Evolutionary conservation across 2,113 vertebrate genomes (phyloP), one percentile per base, ranked within the genome.

Genomic region (Gavia stellata): DNA sequence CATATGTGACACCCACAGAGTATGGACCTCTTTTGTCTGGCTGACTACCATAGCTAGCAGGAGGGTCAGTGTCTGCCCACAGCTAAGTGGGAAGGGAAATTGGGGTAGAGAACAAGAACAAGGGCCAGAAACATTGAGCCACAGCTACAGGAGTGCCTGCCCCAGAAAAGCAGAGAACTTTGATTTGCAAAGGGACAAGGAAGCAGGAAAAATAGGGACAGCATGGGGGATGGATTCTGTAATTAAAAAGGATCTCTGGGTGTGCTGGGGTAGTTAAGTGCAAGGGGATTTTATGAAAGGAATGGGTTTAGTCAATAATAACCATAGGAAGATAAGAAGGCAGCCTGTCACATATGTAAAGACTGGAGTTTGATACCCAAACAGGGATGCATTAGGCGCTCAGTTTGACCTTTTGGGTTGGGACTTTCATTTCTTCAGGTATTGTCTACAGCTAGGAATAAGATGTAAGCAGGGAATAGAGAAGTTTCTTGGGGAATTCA

Each of bases 21-120:
- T 1, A 20, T 17, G 28, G 16, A 59, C 9, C 10, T 72, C 23
- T 33, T 44, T 4, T 13, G 16, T 9, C 66, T 71, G 34, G 4
- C 16, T 33, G 34, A 25, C 6, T 25, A 3, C 15, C 38, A 8
- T 9, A 63, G 71, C 25, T 53, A 59, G 9, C 44, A 49, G 38
- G 11, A 50, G 33, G 10, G 19, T 29, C 53, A 29, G 16, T 16
- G 26, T 13, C 52, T 52, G 20, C 28, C 10, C 68, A 17, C 26
- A 42, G 56, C 17, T 9, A 7, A 9, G 9, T 47, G 7, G 18
- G 33, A 33, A 53, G 29, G 14, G 36, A 88, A 68, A 49, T 2
- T 6, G 10, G 26, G 12, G 26, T 6, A 33, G 58, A 55, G 21
- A 29, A 17, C 0, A 0, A 80, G n/a, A 53, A 86, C 2, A 75